These are phyloP conservation scores for Bombus huntii DNA, from an alignment of 1,140 invertebrate species.

Conservation along the genomic window DNA sequence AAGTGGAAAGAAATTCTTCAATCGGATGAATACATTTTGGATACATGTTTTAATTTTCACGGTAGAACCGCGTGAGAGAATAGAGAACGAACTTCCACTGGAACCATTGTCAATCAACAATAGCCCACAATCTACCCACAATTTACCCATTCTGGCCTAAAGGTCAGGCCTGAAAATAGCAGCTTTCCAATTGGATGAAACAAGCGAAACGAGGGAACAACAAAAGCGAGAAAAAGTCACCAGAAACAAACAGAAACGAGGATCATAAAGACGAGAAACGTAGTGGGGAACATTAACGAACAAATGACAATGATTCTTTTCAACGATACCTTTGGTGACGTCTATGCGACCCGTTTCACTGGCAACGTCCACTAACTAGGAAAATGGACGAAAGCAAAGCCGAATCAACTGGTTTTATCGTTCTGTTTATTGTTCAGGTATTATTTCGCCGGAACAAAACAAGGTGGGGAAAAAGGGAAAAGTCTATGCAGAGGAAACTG, in stretches of 20 bases:
- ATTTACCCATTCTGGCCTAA: fast-evolving
- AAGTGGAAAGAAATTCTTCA: too few relatives aligned
- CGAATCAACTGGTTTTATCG: background rate
- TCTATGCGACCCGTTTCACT: background rate
- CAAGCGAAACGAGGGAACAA: too few relatives aligned
- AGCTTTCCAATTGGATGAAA: background rate
- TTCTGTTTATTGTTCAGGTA: background rate
- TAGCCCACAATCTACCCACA: background rate
- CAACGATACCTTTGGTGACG: background rate
- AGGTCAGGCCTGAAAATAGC: background rate
- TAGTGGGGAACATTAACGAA: background rate
- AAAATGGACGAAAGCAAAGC: background rate
- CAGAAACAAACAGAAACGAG: background rate
- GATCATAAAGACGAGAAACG: background rate
- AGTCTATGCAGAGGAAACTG: too few relatives aligned
- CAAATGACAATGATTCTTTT: background rate
- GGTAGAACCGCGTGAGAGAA: background rate
- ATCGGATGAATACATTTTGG: too few relatives aligned
- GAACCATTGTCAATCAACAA: background rate
- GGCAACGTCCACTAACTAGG: background rate
- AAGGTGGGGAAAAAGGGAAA: background rate
- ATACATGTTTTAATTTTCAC: background rate
- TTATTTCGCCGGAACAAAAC: slow-evolving; percentile 1
- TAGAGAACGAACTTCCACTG: background rate
- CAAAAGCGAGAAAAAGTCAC: background rate